Percentiles rank a stretch among this genome's conserved stretches.
Evolutionary conservation across 2,113 vertebrate genomes (phyloP).

Genomic region (Ahaetulla prasina): DNA sequence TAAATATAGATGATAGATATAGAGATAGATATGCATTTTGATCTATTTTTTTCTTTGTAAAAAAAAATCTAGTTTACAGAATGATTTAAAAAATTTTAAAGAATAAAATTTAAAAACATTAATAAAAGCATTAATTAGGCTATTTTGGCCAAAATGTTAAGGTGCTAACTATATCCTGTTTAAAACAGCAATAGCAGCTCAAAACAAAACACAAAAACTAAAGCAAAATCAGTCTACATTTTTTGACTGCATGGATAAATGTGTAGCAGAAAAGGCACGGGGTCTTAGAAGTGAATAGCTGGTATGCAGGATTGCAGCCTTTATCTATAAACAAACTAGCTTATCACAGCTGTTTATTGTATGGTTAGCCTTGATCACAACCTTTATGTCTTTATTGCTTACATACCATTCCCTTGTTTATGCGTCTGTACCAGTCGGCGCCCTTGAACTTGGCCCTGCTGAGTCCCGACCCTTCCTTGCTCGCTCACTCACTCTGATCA

Average conservation of each 20-base stretch:
- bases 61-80: neutral
- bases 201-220: neutral
- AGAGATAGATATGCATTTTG: neutral
- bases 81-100: neutral
- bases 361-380: slow-evolving; percentile 70
- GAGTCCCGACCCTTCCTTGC: slow-evolving; percentile 44
- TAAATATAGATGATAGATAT: neutral
- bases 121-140: neutral
- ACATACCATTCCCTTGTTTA: slow-evolving; percentile 80
- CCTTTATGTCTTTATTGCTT: slow-evolving; percentile 76
- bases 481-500: slow-evolving; percentile 58
- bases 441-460: slow-evolving; percentile 77
- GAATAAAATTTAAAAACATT: too few relatives aligned
- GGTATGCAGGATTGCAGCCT: slow-evolving; percentile 39
- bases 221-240: neutral
- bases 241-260: neutral
- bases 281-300: neutral
- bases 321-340: slow-evolving; percentile 76
- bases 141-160: neutral
- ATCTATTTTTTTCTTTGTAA: neutral
- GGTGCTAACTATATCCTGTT: neutral
- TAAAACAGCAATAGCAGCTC: neutral
- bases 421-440: slow-evolving; percentile 69
- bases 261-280: neutral
- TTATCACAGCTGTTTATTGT: slow-evolving; percentile 79